phyloP scores from a whole-genome alignment of 2,113 vertebrate genomes.

The Poeciliopsis retropinna region DNA sequence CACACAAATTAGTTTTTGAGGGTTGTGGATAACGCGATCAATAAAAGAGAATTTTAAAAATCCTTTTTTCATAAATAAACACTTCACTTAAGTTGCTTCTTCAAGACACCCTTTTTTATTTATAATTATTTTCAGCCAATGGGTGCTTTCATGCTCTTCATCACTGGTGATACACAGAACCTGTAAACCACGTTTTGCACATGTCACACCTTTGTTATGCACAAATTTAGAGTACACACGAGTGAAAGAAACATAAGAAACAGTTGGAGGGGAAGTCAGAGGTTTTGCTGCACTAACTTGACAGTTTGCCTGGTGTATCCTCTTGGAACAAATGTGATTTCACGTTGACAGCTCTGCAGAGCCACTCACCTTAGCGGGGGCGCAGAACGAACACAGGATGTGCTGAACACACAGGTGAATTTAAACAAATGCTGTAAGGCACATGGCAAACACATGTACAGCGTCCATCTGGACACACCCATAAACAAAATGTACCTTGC shows the following conservation, averaged over 20 bases:
- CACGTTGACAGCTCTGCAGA: not conserved
- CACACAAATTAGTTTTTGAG: conserved; percentile 55
- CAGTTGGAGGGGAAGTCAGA: conserved; percentile 9
- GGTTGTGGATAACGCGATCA: conserved; percentile 44
- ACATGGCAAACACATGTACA: not conserved
- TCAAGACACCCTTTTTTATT: conserved; percentile 17
- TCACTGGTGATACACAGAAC: not conserved
- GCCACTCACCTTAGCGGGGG: too few relatives aligned
- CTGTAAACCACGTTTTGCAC: not conserved
- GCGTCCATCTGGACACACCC: not conserved
- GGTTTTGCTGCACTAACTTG: conserved; percentile 3
- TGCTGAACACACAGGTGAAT: conserved; percentile 1
- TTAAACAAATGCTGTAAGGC: too few relatives aligned
- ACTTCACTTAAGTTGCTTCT: conserved; percentile 15
- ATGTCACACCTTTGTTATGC: not conserved
- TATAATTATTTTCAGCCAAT: conserved; percentile 9
- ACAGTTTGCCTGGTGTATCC: conserved; percentile 6
- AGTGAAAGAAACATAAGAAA: not conserved
- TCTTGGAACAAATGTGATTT: not conserved
- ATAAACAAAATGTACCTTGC: not conserved
- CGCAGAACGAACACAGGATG: not conserved
- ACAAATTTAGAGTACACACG: conserved; percentile 10
- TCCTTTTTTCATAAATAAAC: conserved; percentile 36
- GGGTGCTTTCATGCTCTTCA: not conserved
- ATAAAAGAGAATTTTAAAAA: conserved; percentile 49